phyloP scores from a whole-genome alignment of 1,140 invertebrate species.

The Drosophila yakuba region DNA sequence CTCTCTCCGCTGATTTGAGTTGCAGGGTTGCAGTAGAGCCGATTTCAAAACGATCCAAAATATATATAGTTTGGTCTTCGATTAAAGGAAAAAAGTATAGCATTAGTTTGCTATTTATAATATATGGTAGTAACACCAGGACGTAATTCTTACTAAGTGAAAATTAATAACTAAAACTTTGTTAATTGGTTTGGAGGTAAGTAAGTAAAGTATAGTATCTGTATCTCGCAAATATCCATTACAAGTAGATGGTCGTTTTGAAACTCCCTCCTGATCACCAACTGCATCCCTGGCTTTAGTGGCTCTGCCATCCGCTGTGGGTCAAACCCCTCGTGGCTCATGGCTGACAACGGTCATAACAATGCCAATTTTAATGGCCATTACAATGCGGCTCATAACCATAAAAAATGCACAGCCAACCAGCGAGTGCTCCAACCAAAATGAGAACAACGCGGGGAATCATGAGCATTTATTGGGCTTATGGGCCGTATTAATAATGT shows the following conservation, averaged over 20 bases:
- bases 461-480: slow-evolving; percentile 76
- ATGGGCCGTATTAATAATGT: slow-evolving; percentile 80
- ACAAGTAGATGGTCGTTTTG: too few species aligned
- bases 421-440: slow-evolving; percentile 28
- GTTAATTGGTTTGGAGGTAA: too few species aligned
- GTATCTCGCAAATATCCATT: too few species aligned
- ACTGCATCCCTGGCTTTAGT: slow-evolving; percentile 22
- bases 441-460: slow-evolving; percentile 34
- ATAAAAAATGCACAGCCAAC: slow-evolving; percentile 68
- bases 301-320: slow-evolving; percentile 42
- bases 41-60: neutral
- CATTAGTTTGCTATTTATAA: too few species aligned
- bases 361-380: slow-evolving; percentile 82
- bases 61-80: too few species aligned
- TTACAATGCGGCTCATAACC: slow-evolving; percentile 73
- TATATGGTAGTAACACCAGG: too few species aligned
- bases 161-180: too few species aligned
- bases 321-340: slow-evolving; percentile 40
- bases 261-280: neutral
- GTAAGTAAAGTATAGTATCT: too few species aligned
- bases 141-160: too few species aligned
- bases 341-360: slow-evolving; percentile 61
- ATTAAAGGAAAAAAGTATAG: too few species aligned
- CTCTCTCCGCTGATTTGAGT: slow-evolving; percentile 12
- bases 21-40: slow-evolving; percentile 16